Base-by-base conservation (phyloP, 1,140 invertebrate species). In the Melitaea cinxia region DNA sequence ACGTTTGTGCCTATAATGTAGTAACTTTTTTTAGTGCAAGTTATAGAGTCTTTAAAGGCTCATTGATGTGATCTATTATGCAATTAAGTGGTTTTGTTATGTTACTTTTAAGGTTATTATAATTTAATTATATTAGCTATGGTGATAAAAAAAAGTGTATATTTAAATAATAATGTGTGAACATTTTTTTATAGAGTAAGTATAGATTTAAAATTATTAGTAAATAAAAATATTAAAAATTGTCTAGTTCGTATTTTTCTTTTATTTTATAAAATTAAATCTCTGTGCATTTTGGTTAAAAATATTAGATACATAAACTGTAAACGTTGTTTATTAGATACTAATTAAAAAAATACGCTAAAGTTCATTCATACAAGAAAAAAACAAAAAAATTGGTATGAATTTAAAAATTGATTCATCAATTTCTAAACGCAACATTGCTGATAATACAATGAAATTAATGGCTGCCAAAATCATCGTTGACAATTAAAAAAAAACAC, bases 1-100 rank as follows among this genome's bases (percentile, higher is more conserved):
- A 77, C 60, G 63, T 71, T 68, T 80, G 79, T 85, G 70, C 68
- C 80, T 70, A 77, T 74, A 68, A 73, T 70, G 67, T 71, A 35
- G 56, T 63, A 60, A 68, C 73, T 78, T 80, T 72, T 69, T 74
- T 77, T 75, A 72, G 55, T 83, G 65, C 68, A 74, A 82, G 72
- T 82, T 77, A 72, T 70, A 70, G 70, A 74, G 72, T 78, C 69
- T 80, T 84, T 83, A 78, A 78, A 68, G 62, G 73, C 73, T 81
- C 79, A 83, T 89, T 81, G 80, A 78, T 82, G 78, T 76, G 74
- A 63, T 72, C 72, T 76, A 65, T 85, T 72, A 71, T 73, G 63
- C 70, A 77, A 79, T 83, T 83, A 82, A 86, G 77, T 85, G 82
- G 77, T 80, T 78, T 55, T 39, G 17, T 42, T 12, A 33, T 9